Base-by-base conservation (phyloP, 2,797 vertebrate species). In the Poecilia velifera region DNA sequence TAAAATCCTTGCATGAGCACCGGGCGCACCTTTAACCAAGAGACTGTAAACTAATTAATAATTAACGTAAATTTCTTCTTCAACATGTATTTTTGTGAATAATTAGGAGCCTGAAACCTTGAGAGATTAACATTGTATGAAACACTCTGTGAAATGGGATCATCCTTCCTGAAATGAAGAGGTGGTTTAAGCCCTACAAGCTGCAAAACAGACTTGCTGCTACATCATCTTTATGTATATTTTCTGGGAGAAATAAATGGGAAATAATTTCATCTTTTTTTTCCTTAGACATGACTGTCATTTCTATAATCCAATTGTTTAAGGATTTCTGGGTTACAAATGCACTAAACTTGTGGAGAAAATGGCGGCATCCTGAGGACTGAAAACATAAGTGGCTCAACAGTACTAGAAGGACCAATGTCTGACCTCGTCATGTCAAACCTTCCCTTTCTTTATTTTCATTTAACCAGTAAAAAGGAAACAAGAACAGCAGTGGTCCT, bases 341-440 rank as follows among this genome's bases (percentile, higher is more conserved):
- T 36, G 20, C 16, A 18, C 31, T 57, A 12, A 36, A 18, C 3
- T 18, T 20, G 18, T 34, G 18, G 31, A 9, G 16, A 34, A 8
- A 10, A 13, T 39, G 74, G 51, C 62, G 70, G 47, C 68, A 77
- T 84, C 84, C 76, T 84, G 77, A 84, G 76, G 83, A 87, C 85
- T 84, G 87, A 85, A 90, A 89, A 86, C 80, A 81, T 84, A 88
- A 86, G 73, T 86, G 79, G 87, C 84, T 93, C 93, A 86, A 91
- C 84, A 74, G 77, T 55, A 31, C 31, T 31, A 59, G 74, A 88
- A 86, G 80, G 82, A 36, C 78, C n/a, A 59, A 79, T 83, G 84
- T 78, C 70, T 88, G 90, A 55, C 53, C 53, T n/a, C 0, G 53
- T 76, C 80, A 76, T 76, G 66, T 72, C 46, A 72, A 73, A 39